phyloP scores from a whole-genome alignment of 2,113 vertebrate genomes.

The Fukomys damarensis region DNA sequence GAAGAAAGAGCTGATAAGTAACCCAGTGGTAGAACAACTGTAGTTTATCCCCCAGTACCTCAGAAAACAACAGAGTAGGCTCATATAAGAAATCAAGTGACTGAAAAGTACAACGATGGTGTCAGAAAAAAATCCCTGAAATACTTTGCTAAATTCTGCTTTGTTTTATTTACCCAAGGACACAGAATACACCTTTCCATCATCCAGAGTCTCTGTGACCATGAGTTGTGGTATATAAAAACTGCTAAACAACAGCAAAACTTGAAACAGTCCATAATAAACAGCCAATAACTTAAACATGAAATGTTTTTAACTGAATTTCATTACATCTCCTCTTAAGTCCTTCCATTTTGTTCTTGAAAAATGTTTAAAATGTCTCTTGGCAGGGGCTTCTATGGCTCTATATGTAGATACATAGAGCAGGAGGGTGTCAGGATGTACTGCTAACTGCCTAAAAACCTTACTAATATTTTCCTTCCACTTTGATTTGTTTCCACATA shows the following conservation, averaged over 20 bases:
- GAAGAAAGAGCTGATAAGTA: not conserved
- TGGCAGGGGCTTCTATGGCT: not conserved
- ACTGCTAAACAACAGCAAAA: slow-evolving; percentile 47
- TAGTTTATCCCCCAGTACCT: not conserved
- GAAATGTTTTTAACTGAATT: slow-evolving; percentile 53
- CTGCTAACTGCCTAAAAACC: not conserved
- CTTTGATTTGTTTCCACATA: not conserved
- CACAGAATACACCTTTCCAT: not conserved
- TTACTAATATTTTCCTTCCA: not conserved
- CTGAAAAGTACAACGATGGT: not conserved
- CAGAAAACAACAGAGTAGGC: not conserved
- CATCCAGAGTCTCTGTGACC: not conserved
- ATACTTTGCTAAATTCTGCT: not conserved
- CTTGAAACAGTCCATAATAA: slow-evolving; percentile 50
- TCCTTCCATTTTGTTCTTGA: slow-evolving; percentile 28
- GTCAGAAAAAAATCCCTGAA: not conserved
- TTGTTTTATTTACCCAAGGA: slow-evolving; percentile 38
- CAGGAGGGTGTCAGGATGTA: not conserved
- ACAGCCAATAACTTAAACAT: slow-evolving; percentile 16
- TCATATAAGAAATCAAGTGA: not conserved
- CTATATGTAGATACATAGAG: not conserved
- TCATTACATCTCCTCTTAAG: slow-evolving; percentile 27
- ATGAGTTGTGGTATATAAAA: slow-evolving; percentile 19
- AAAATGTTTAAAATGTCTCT: slow-evolving; percentile 41
- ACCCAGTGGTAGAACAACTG: not conserved